phyloP scores from a whole-genome alignment of 2,888 invertebrate genomes.

The Gastrophysa polygoni region DNA sequence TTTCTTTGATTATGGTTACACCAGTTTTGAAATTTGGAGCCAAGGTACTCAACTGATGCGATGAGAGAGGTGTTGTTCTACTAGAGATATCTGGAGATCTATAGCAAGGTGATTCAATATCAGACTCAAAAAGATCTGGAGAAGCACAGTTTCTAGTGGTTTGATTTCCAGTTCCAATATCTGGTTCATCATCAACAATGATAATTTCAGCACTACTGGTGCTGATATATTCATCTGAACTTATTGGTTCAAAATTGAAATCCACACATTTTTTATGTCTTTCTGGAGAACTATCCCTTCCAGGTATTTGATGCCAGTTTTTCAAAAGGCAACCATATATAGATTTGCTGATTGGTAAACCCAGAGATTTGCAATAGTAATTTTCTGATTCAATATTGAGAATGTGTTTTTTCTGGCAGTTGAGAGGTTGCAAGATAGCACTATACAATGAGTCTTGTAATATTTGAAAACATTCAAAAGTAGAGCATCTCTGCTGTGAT shows the following conservation, averaged over 20 bases:
- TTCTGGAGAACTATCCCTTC: conserved; percentile 65
- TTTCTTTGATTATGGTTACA: neutral
- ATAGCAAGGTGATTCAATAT: conserved; percentile 38
- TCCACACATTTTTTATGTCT: conserved; percentile 15
- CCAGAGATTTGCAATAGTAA: conserved; percentile 9
- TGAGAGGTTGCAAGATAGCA: conserved; percentile 29
- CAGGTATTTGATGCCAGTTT: conserved; percentile 68
- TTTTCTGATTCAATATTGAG: conserved; percentile 19
- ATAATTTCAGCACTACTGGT: neutral
- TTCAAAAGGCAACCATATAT: conserved; percentile 63
- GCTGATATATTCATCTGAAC: no score
- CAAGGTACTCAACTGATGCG: neutral
- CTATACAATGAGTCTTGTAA: conserved; percentile 24
- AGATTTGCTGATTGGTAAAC: conserved; percentile 55
- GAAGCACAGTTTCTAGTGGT: conserved; percentile 35
- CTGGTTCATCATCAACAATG: conserved; percentile 8
- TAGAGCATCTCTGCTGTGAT: conserved; percentile 22
- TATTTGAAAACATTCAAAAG: neutral
- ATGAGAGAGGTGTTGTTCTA: neutral
- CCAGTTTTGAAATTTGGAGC: neutral
- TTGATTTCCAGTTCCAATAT: neutral
- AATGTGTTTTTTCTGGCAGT: conserved; percentile 17
- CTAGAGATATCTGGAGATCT: neutral
- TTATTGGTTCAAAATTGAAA: no score
- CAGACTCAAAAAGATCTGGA: conserved; percentile 52